Evolutionary conservation across 2,797 vertebrate genomes (phyloP).

Genomic region (Acipenser ruthenus): DNA sequence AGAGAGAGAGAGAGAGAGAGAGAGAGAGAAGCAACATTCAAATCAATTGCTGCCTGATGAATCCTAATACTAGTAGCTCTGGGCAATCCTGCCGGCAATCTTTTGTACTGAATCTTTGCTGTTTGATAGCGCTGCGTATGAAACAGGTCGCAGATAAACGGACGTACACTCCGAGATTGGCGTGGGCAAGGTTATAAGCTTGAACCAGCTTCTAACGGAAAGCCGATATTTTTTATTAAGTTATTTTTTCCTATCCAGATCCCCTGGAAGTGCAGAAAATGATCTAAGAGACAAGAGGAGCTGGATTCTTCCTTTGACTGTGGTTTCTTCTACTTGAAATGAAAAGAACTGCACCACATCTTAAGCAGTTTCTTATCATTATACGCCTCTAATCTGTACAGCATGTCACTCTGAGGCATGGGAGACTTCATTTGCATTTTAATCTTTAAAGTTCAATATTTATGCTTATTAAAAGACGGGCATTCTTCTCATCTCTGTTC

Average conservation of each 20-base stretch:
- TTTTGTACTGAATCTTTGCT: background rate
- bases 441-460: constrained; percentile 24
- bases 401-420: background rate
- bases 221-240: constrained; percentile 25
- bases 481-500: constrained; percentile 18
- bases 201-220: background rate
- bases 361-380: constrained; percentile 2
- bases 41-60: background rate
- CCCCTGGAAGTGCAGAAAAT: constrained; percentile 10
- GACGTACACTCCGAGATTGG: constrained; percentile 18
- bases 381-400: background rate
- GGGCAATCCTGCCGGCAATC: background rate
- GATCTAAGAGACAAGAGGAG: constrained; percentile 18
- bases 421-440: background rate
- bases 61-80: background rate
- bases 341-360: background rate
- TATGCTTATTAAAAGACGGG: constrained; percentile 23
- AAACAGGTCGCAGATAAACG: constrained; percentile 42
- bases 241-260: constrained; percentile 22
- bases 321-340: constrained; percentile 3
- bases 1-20: too few species aligned
- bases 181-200: constrained; percentile 11
- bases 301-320: constrained; percentile 9
- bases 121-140: constrained; percentile 21
- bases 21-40: background rate